These are phyloP conservation scores for Acromyrmex heyeri DNA, from an alignment of 1,140 invertebrate species.

Conservation along the genomic window DNA sequence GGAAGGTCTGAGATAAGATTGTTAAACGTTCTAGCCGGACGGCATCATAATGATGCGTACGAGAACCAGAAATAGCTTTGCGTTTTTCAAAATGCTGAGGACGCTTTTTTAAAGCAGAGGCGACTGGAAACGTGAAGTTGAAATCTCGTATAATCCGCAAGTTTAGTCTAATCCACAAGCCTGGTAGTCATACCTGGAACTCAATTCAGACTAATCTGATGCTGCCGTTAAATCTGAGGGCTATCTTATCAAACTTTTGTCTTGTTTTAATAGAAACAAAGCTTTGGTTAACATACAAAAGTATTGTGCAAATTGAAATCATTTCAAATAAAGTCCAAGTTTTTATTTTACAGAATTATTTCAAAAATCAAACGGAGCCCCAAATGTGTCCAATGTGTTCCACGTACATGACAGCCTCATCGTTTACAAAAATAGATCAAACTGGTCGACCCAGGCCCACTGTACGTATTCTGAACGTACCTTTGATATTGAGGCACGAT, in stretches of 20 bases:
- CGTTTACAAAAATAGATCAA: constrained; percentile 83
- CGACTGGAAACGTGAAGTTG: constrained; percentile 79
- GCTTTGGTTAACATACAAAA: not conserved
- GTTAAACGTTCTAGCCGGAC: constrained; percentile 83
- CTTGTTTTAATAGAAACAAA: constrained; percentile 7
- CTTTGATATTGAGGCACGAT: constrained; percentile 88
- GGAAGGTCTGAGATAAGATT: constrained; percentile 86
- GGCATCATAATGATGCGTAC: constrained; percentile 81
- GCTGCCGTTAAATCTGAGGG: constrained; percentile 83
- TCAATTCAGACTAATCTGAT: constrained; percentile 87
- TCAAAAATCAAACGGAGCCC: constrained; percentile 80
- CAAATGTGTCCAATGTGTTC: constrained; percentile 81
- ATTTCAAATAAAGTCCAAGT: constrained; percentile 57
- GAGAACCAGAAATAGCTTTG: constrained; percentile 86
- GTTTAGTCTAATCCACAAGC: constrained; percentile 86
- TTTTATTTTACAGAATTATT: constrained; percentile 82
- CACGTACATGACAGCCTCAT: constrained; percentile 75
- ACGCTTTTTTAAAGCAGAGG: constrained; percentile 81
- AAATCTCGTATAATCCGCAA: constrained; percentile 84
- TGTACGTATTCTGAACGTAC: constrained; percentile 87
- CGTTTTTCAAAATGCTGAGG: constrained; percentile 77
- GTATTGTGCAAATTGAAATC: not conserved
- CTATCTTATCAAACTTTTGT: constrained; percentile 22
- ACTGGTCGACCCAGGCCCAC: constrained; percentile 80
- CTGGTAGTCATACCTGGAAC: constrained; percentile 78